These are phyloP conservation scores for Myotis vivesi DNA, from an alignment of 2,797 vertebrate species.

Conservation along the genomic window DNA sequence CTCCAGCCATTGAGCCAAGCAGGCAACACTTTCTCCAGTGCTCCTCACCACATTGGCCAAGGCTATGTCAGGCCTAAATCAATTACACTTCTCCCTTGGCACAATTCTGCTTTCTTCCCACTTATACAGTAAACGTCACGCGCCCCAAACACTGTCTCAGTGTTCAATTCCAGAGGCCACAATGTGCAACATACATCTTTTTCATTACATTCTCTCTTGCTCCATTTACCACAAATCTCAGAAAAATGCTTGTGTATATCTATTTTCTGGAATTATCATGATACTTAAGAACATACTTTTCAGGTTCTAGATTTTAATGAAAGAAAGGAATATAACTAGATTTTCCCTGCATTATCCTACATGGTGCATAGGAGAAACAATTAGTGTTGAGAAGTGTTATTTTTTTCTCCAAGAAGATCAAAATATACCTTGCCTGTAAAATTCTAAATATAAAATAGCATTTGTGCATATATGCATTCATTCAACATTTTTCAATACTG, in stretches of 20 bases:
- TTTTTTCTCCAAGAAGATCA: slow-evolving; percentile 48
- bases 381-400: slow-evolving; percentile 17
- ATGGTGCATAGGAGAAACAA: background rate
- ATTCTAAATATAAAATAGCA: slow-evolving; percentile 20
- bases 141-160: background rate
- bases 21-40: background rate
- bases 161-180: background rate
- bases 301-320: background rate
- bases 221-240: slow-evolving; percentile 29
- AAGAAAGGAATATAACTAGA: background rate
- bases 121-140: background rate
- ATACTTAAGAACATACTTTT: background rate
- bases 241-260: background rate
- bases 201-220: slow-evolving; percentile 1
- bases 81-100: background rate
- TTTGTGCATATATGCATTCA: background rate
- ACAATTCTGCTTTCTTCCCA: background rate
- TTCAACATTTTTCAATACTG: background rate
- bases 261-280: background rate
- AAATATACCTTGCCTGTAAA: slow-evolving; percentile 10
- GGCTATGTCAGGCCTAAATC: background rate
- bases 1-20: background rate
- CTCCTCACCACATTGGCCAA: background rate
- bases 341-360: background rate
- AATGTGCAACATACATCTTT: background rate